phyloP scores from a whole-genome alignment of 2,888 invertebrate genomes.

The Octodonta nipae region DNA sequence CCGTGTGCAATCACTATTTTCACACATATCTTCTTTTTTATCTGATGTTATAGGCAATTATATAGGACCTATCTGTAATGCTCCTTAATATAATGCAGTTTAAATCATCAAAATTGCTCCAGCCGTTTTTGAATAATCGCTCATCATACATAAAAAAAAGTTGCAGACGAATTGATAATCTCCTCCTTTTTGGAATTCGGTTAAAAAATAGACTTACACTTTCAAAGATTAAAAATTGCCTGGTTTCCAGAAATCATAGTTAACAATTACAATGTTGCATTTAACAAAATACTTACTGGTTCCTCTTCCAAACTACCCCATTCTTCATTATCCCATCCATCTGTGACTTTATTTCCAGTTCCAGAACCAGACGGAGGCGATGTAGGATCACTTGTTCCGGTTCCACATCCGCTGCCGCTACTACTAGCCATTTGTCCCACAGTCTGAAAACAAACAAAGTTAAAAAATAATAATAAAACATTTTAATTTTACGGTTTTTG shows the following conservation, averaged over 20 bases:
- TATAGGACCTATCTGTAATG: too few species aligned
- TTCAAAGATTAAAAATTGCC: neutral
- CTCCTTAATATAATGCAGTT: too few species aligned
- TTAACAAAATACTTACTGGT: constrained; percentile 56
- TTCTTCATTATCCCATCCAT: constrained; percentile 76
- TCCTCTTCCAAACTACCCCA: constrained; percentile 78
- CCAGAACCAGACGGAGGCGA: constrained; percentile 42
- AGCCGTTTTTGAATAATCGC: too few species aligned
- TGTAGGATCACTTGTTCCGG: constrained; percentile 40
- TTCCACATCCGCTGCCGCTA: constrained; percentile 32
- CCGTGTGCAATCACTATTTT: too few species aligned
- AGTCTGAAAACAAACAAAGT: constrained; percentile 22
- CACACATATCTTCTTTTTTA: too few species aligned
- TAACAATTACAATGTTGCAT: too few species aligned
- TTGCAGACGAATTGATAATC: neutral
- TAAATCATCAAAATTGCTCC: too few species aligned
- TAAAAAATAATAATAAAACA: constrained; percentile 1
- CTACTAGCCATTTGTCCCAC: constrained; percentile 34
- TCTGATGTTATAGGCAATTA: too few species aligned
- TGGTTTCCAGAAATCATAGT: too few species aligned
- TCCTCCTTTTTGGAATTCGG: neutral
- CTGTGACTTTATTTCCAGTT: constrained; percentile 32
- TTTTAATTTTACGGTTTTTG: too few species aligned
- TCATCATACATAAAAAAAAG: too few species aligned
- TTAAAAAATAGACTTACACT: neutral